phyloP scores from a whole-genome alignment of 2,888 invertebrate genomes.

The Cancer borealis region DNA sequence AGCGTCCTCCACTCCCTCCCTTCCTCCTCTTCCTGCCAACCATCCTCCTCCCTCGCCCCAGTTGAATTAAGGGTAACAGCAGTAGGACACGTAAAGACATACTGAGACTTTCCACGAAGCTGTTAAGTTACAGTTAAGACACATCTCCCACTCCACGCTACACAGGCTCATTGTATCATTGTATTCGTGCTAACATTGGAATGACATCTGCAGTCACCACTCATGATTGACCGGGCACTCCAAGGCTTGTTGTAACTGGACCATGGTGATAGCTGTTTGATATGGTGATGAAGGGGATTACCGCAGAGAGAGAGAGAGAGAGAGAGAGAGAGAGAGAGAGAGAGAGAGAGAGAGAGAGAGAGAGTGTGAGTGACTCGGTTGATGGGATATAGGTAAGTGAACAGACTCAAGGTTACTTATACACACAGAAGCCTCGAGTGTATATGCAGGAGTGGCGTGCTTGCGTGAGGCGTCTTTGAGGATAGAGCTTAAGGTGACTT shows the following conservation, averaged over 20 bases:
- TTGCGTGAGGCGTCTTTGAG: neutral
- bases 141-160: neutral
- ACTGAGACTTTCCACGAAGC: neutral
- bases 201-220: neutral
- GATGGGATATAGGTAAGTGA: neutral
- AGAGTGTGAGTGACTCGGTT: neutral
- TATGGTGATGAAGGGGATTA: neutral
- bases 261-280: neutral
- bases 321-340: slow-evolving; percentile 8
- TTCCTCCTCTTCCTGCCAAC: neutral
- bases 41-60: neutral
- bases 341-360: slow-evolving; percentile 32
- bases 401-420: neutral
- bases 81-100: neutral
- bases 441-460: neutral
- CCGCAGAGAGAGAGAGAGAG: neutral
- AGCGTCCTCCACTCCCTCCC: neutral
- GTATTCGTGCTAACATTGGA: neutral
- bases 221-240: neutral
- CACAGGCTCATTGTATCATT: neutral
- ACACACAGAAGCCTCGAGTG: neutral
- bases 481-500: neutral
- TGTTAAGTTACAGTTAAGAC: neutral
- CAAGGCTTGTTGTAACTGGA: neutral
- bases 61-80: neutral